Percentiles rank a stretch among this genome's conserved stretches.
These are phyloP conservation scores for Parapristionchus giblindavisi DNA, from an alignment of 2,888 invertebrate species.

Conservation along the genomic window DNA sequence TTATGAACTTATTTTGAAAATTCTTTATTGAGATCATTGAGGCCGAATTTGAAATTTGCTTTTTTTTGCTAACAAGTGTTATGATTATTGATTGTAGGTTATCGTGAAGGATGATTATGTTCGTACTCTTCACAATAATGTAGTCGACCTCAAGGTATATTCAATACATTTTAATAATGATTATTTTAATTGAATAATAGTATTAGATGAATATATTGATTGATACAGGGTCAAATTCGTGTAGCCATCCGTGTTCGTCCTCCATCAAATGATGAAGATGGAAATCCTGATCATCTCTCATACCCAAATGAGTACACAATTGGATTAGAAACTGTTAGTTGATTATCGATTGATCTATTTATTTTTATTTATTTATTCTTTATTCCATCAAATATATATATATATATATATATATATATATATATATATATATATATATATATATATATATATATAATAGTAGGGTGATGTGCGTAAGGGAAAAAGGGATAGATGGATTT, in stretches of 20 bases:
- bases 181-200: background rate
- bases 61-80: background rate
- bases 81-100: background rate
- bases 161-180: background rate
- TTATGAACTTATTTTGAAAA: no score
- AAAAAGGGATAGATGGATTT: background rate
- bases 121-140: slow-evolving; percentile 49
- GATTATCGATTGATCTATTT: no score
- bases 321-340: background rate
- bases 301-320: slow-evolving; percentile 41
- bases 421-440: no score
- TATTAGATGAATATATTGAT: background rate
- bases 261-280: slow-evolving; percentile 39
- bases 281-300: slow-evolving; percentile 31
- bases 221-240: slow-evolving; percentile 50
- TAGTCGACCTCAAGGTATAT: slow-evolving; percentile 47
- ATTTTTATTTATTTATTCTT: no score
- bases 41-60: no score
- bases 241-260: slow-evolving; percentile 54
- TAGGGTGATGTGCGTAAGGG: background rate
- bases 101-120: slow-evolving; percentile 52
- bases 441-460: background rate
- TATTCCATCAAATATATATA: no score
- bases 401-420: no score
- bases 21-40: no score